Percentiles rank a stretch among this genome's conserved stretches.
These are phyloP conservation scores for Drosophila fulvimacula DNA, from an alignment of 2,888 invertebrate species.

Conservation along the genomic window DNA sequence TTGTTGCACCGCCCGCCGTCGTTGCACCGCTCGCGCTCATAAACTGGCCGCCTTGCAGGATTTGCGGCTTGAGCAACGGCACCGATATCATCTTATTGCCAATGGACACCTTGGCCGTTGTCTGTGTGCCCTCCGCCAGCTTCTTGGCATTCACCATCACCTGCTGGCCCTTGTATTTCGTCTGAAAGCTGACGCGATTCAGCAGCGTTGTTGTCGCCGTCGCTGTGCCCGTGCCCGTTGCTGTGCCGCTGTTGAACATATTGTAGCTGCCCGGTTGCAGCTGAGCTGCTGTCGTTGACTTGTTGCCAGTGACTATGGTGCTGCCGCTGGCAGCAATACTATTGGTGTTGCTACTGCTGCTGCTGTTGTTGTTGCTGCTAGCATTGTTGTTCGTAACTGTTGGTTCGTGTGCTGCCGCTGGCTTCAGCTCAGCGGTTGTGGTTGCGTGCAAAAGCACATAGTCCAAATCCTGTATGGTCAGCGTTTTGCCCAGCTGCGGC, in stretches of 20 bases:
- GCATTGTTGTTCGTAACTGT: slow-evolving; percentile 32
- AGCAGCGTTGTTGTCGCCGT: slow-evolving; percentile 52
- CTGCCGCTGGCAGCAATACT: slow-evolving; percentile 15
- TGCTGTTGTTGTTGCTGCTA: background rate
- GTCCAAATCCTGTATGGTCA: slow-evolving; percentile 60
- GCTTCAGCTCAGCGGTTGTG: slow-evolving; percentile 55
- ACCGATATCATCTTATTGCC: slow-evolving; percentile 85
- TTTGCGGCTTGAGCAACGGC: slow-evolving; percentile 83
- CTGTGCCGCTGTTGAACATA: slow-evolving; percentile 54
- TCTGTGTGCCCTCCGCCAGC: slow-evolving; percentile 86
- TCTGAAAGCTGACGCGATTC: slow-evolving; percentile 64
- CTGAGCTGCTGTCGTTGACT: slow-evolving; percentile 9
- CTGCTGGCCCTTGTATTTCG: slow-evolving; percentile 73
- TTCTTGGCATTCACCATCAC: slow-evolving; percentile 78
- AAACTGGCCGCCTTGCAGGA: slow-evolving; percentile 58
- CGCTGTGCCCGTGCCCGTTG: slow-evolving; percentile 17
- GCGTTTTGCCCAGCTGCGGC: slow-evolving; percentile 39
- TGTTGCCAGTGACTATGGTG: slow-evolving; percentile 21
- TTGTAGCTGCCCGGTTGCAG: slow-evolving; percentile 40
- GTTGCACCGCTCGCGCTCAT: slow-evolving; percentile 64
- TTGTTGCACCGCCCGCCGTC: slow-evolving; percentile 70
- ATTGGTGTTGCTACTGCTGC: slow-evolving; percentile 10
- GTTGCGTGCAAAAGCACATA: slow-evolving; percentile 64
- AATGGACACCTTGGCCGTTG: slow-evolving; percentile 86
- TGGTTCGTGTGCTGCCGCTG: slow-evolving; percentile 30